Evolutionary conservation across 2,113 vertebrate genomes (phyloP).

Genomic region (Donacobius atricapilla): DNA sequence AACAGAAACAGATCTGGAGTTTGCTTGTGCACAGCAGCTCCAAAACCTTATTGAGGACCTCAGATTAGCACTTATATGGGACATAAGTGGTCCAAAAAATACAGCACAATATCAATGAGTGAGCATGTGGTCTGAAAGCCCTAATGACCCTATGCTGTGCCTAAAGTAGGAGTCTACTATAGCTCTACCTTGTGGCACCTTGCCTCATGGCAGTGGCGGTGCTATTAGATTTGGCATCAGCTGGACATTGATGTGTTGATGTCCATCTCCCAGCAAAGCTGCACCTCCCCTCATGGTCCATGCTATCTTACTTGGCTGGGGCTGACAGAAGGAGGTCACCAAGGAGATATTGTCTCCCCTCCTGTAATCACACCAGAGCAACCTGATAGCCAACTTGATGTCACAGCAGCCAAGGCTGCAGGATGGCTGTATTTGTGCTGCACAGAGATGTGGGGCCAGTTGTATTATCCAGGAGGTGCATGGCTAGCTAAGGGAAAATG

Average conservation of each 20-base stretch:
- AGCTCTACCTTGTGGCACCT: accelerated
- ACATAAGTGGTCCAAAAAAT: background rate
- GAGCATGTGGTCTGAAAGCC: background rate
- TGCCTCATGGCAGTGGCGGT: background rate
- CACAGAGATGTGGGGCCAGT: background rate
- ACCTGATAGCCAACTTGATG: background rate
- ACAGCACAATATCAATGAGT: no score
- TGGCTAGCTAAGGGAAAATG: background rate
- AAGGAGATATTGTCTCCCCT: background rate
- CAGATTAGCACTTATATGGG: background rate
- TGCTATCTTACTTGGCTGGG: background rate
- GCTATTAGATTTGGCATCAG: background rate
- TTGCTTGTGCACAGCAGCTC: background rate
- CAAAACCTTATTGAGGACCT: background rate
- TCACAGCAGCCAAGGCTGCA: background rate
- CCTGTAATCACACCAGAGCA: background rate
- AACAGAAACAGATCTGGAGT: background rate
- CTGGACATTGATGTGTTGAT: accelerated
- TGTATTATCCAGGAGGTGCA: background rate
- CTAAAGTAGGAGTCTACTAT: background rate
- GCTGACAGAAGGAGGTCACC: background rate
- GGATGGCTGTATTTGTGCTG: background rate
- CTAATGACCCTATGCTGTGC: accelerated
- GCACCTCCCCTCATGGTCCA: accelerated
- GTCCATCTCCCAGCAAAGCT: background rate